Conservation (phyloP, 2,888 invertebrate genomes). For the Melieria picta region DNA sequence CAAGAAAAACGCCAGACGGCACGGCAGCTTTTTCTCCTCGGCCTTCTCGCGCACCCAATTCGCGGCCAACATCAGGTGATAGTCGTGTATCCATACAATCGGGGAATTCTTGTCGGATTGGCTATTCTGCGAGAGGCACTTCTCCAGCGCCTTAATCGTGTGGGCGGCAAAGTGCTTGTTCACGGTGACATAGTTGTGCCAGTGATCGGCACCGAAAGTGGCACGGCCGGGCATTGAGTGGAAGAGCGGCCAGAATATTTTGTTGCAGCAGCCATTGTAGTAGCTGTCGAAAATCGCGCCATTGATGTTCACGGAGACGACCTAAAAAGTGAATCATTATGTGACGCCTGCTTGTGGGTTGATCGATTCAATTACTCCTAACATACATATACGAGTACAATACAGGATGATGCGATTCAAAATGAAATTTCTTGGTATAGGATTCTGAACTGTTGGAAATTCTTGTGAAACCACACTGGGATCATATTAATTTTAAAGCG, state of each 20-base stretch:
- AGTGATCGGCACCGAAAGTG: constrained; percentile 82
- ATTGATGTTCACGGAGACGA: constrained; percentile 82
- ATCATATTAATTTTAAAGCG: too few relatives aligned
- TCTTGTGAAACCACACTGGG: too few relatives aligned
- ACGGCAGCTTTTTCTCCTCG: constrained; percentile 79
- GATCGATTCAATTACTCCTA: too few relatives aligned
- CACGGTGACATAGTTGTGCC: constrained; percentile 82
- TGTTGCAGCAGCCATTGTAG: constrained; percentile 93
- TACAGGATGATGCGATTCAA: too few relatives aligned
- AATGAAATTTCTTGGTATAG: too few relatives aligned
- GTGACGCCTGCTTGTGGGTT: too few relatives aligned
- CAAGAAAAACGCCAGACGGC: constrained; percentile 90
- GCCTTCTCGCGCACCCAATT: constrained; percentile 89
- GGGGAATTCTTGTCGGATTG: constrained; percentile 60
- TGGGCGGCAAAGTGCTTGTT: constrained; percentile 86
- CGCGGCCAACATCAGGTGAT: constrained; percentile 92
- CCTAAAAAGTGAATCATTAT: constrained; percentile 66
- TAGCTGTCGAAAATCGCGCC: constrained; percentile 83
- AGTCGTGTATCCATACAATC: constrained; percentile 94
- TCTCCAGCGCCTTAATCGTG: constrained; percentile 76
- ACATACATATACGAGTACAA: too few relatives aligned
- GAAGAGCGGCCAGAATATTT: constrained; percentile 91
- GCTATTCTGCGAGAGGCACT: constrained; percentile 66
- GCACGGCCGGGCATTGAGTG: constrained; percentile 93
- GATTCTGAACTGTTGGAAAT: too few relatives aligned